phyloP scores from a whole-genome alignment of 1,140 invertebrate genomes.

The Ceratosolen fusciceps region DNA sequence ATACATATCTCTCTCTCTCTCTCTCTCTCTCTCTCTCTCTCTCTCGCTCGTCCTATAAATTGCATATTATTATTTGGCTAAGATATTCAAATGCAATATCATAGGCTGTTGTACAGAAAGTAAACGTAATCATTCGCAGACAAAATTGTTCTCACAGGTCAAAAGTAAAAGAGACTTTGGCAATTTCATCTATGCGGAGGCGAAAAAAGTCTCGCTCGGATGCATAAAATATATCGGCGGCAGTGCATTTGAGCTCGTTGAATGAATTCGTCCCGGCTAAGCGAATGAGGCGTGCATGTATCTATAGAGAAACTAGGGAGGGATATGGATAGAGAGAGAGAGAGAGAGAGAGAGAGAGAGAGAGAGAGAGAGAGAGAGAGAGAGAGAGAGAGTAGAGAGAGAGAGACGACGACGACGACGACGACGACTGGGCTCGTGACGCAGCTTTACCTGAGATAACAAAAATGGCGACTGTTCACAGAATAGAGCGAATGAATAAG shows the following conservation, averaged over 20 bases:
- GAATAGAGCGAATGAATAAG: neutral
- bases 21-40: too few relatives aligned
- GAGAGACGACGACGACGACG: too few relatives aligned
- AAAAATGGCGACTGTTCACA: constrained; percentile 31
- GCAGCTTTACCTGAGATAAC: constrained; percentile 19
- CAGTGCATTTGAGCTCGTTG: neutral
- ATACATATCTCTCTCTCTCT: too few relatives aligned
- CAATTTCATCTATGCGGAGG: too few relatives aligned
- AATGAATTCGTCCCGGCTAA: constrained; percentile 8
- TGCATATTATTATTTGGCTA: too few relatives aligned
- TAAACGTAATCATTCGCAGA: neutral
- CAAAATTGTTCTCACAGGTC: neutral
- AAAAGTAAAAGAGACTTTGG: neutral
- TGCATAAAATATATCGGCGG: neutral
- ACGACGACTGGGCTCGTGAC: neutral
- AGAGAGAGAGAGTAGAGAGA: too few relatives aligned
- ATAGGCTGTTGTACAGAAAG: too few relatives aligned
- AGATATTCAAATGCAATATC: too few relatives aligned
- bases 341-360: too few relatives aligned
- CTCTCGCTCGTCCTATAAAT: too few relatives aligned
- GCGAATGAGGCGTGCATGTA: neutral
- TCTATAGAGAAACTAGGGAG: neutral
- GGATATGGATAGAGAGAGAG: too few relatives aligned
- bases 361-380: too few relatives aligned
- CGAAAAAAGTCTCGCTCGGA: neutral